Base-by-base conservation (phyloP, 2,797 vertebrate species). In the Setipinna tenuifilis region DNA sequence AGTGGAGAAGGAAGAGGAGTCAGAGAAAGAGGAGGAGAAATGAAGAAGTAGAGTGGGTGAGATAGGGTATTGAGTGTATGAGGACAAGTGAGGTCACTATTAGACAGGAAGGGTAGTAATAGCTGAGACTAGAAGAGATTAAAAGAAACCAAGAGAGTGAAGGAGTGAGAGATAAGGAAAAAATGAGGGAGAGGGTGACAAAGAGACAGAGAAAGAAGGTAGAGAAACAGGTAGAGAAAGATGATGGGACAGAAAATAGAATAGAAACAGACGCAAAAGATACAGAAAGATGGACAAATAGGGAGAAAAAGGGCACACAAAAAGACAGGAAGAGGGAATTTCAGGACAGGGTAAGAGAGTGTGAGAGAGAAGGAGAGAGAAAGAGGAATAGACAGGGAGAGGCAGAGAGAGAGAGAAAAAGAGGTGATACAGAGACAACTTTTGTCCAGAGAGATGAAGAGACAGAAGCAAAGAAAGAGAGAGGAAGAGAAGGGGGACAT, bases 161-260 rank as follows among this genome's bases (percentile, higher is more conserved):
- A 41, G 2, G 46, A 48, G 50, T 10, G 50, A 54, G 50, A 54
- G 50, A 54, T 54, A 7, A 54, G 50, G 7, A 54, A 54, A 41
- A 41, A 41, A 54, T 54, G 50, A 54, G 46, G 46, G 46, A 48
- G 46, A 46, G 78, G 50, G 57, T 82, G 50, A 83, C 54, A 82
- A 81, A 75, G 81, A 84, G 65, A 58, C 6, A 83, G 58, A 31
- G 25, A 14, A 6, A 62, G 59, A 62, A 62, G 4, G 7, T 2
- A 62, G 25, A 48, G 75, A 28, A 35, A 78, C 62, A 59, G 85
- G 81, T 61, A 11, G 83, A 81, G 81, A 48, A 65, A 84, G 84
- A 83, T 44, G 78, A 81, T 59, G 81, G 83, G 65, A 58, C 6
- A 82, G 58, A 31, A 17, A 14, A 0, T 41, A 62, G 61, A 62